A percentile compares a stretch with the other conserved stretches of the same genome.
Evolutionary conservation across 2,113 vertebrate species (phyloP).

Genomic region (Oryzias javanicus): DNA sequence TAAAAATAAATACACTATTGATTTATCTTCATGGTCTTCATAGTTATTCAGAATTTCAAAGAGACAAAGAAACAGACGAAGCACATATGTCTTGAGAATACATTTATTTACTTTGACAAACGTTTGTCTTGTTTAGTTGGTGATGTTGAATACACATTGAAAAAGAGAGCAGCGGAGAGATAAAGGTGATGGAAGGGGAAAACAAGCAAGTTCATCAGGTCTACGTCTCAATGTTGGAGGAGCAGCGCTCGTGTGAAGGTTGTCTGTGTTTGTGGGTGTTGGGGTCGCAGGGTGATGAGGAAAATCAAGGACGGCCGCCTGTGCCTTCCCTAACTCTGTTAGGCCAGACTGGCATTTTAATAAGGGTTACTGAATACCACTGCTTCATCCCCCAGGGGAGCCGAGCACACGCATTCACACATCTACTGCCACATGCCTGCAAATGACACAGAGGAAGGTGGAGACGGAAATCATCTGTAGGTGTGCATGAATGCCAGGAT

Average conservation of each 20-base stretch:
- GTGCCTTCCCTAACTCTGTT: constrained; percentile 65
- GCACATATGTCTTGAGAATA: too few species aligned
- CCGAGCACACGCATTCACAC: constrained; percentile 46
- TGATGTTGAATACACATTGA: constrained; percentile 26
- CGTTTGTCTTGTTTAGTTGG: constrained; percentile 25
- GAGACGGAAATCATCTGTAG: constrained; percentile 33
- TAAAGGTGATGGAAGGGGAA: constrained; percentile 18
- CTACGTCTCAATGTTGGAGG: constrained; percentile 24
- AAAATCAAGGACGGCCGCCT: constrained; percentile 67
- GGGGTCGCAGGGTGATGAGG: constrained; percentile 54
- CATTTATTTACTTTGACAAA: constrained; percentile 24
- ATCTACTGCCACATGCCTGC: constrained; percentile 43
- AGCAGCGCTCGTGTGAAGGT: constrained; percentile 23
- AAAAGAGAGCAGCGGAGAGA: constrained; percentile 27
- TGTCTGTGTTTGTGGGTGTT: constrained; percentile 31
- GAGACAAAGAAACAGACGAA: too few species aligned
- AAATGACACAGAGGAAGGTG: constrained; percentile 36
- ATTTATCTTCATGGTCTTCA: too few species aligned
- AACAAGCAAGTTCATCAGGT: constrained; percentile 53
- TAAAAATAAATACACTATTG: too few species aligned
- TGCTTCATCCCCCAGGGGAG: constrained; percentile 71
- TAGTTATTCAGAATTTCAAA: too few species aligned
- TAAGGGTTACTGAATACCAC: constrained; percentile 78
- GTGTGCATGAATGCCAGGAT: constrained; percentile 16
- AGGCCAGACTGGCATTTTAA: constrained; percentile 78